Percentiles rank a stretch among this genome's conserved stretches.
phyloP scores from a whole-genome alignment of 1,140 invertebrate species.

The Mercenaria mercenaria region DNA sequence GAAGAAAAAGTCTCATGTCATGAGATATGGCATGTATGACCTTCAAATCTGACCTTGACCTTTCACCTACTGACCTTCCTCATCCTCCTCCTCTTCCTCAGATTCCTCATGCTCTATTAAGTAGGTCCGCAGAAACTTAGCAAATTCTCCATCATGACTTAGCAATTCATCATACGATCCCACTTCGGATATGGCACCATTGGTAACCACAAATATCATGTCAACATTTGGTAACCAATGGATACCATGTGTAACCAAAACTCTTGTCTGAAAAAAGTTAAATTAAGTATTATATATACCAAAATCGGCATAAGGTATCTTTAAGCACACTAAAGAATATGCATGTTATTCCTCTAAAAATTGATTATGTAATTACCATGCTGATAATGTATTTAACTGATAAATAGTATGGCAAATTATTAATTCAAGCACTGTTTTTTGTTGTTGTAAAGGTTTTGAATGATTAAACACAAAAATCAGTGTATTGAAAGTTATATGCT shows the following conservation, averaged over 20 bases:
- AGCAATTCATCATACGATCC: constrained; percentile 89
- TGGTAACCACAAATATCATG: constrained; percentile 93
- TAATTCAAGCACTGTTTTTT: too few species aligned
- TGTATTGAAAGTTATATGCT: too few species aligned
- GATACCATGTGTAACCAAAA: constrained; percentile 80
- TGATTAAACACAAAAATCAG: too few species aligned
- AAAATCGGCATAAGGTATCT: too few species aligned
- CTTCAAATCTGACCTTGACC: not conserved
- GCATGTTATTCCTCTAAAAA: not conserved
- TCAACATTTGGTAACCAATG: constrained; percentile 92
- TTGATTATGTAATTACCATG: not conserved
- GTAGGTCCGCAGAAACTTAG: constrained; percentile 78
- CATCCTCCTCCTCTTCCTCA: constrained; percentile 68
- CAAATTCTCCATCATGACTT: constrained; percentile 81
- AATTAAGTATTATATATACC: too few species aligned
- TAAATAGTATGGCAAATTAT: too few species aligned
- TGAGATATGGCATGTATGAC: too few species aligned
- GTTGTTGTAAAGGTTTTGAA: too few species aligned
- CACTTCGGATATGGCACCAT: constrained; percentile 93
- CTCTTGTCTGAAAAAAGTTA: constrained; percentile 74
- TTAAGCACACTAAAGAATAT: constrained; percentile 83
- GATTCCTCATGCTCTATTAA: constrained; percentile 61
- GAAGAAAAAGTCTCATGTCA: too few species aligned
- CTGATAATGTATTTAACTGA: too few species aligned
- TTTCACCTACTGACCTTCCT: constrained; percentile 62